These are phyloP conservation scores for Oryzias celebensis DNA, from an alignment of 2,113 vertebrate species.

Conservation along the genomic window DNA sequence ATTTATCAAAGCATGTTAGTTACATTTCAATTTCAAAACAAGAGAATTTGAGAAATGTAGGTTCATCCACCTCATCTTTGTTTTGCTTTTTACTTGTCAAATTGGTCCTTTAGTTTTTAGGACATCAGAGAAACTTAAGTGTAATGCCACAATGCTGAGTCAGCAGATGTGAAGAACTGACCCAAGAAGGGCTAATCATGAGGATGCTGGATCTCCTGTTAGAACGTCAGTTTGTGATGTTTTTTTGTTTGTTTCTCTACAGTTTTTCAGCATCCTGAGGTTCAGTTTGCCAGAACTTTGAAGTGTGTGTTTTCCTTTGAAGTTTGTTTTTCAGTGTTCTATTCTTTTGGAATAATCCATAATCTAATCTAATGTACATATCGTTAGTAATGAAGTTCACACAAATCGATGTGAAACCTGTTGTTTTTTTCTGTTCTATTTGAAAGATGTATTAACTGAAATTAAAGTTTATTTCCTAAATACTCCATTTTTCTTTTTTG, in stretches of 20 bases:
- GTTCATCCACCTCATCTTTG: not conserved
- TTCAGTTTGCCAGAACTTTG: not conserved
- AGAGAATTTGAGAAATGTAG: not conserved
- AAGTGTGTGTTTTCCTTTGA: conserved; percentile 7
- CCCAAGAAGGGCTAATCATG: not conserved
- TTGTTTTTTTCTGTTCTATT: not conserved
- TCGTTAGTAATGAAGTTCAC: conserved; percentile 32
- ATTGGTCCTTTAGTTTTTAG: conserved; percentile 1
- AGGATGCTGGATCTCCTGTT: not conserved
- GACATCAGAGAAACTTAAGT: too few relatives aligned
- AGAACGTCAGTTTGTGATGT: not conserved
- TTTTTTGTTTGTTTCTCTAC: not conserved
- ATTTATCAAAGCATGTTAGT: conserved; percentile 1
- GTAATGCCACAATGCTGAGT: too few relatives aligned
- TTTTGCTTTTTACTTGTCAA: not conserved
- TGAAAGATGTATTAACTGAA: not conserved
- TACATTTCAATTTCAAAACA: not conserved
- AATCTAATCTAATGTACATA: conserved; percentile 48
- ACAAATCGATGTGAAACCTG: not conserved
- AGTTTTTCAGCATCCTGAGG: not conserved
- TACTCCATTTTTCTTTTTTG: too few relatives aligned
- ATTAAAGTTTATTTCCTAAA: not conserved
- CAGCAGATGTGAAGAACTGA: too few relatives aligned
- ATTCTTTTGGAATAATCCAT: not conserved
- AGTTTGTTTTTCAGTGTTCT: not conserved